phyloP scores from a whole-genome alignment of 2,113 vertebrate species.

The Ptychochromis oligacanthus region DNA sequence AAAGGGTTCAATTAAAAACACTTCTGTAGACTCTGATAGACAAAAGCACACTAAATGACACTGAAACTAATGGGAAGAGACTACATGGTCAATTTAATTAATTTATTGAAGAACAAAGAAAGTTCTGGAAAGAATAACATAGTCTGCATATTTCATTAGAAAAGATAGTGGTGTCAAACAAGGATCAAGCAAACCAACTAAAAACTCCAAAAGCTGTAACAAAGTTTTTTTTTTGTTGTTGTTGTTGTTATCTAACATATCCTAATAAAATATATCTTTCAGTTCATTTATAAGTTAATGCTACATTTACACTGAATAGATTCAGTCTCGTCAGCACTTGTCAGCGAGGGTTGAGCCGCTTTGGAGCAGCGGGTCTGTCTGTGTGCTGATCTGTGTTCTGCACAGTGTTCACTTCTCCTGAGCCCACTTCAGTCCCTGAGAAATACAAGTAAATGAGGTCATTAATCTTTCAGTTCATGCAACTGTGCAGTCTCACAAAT shows the following conservation, averaged over 20 bases:
- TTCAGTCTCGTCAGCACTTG: conserved; percentile 43
- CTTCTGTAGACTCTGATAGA: conserved; percentile 3
- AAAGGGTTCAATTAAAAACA: not conserved
- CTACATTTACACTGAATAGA: conserved; percentile 76
- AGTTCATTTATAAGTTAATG: conserved; percentile 81
- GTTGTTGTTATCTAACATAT: conserved; percentile 21
- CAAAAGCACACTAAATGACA: conserved; percentile 32
- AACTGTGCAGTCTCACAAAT: not conserved
- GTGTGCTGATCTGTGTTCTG: conserved; percentile 80
- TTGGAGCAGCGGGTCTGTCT: conserved; percentile 80
- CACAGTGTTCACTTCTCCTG: conserved; percentile 84
- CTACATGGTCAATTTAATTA: not conserved
- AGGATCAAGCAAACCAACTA: conserved; percentile 36
- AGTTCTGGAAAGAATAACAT: conserved; percentile 9
- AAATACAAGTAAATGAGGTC: not conserved
- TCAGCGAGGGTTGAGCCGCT: conserved; percentile 93
- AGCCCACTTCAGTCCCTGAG: conserved; percentile 83
- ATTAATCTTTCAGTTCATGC: not conserved
- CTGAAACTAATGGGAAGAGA: not conserved
- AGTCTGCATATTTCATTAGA: conserved; percentile 21
- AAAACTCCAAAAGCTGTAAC: conserved; percentile 57
- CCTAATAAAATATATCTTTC: conserved; percentile 81
- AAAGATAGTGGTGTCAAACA: conserved; percentile 37
- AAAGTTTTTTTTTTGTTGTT: conserved; percentile 45
- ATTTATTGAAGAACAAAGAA: conserved; percentile 4